Evolutionary conservation across 2,113 vertebrate species (phyloP), one percentile per base, ranked within the genome.

Genomic region (Willisornis vidua): DNA sequence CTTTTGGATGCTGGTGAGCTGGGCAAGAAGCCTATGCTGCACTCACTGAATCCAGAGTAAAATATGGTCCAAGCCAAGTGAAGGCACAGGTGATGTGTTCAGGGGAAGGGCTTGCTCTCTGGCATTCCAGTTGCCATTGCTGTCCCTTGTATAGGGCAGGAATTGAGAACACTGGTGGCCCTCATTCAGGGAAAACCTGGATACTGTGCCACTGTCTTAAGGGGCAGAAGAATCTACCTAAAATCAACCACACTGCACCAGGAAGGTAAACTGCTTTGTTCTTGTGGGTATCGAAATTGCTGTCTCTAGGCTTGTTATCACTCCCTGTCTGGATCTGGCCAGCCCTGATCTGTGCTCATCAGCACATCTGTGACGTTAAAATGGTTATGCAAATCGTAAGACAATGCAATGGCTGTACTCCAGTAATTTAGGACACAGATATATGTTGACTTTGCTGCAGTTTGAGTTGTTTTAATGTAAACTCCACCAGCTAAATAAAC

Each of bases 181-280:
- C 25, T 85, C 4, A 29, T 19, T 7, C 51, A 15, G 2, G 35
- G 26, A 35, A 92, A 90, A 26, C 55, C 29, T 80, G 61, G 28
- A 20, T 79, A 14, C 8, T 84, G 14, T 3, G 48, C 18, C n/a
- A 22, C 1, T 35, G 49, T 80, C 16, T 71, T 67, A 7, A 1
- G 1, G 31, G 12, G 10, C 73, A 7, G 8, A 71, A 62, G 63
- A 90, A 81, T n/a, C 18, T 74, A 9, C 12, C 4, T 29, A 29
- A 63, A 52, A 46, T 74, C 54, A 63, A 62, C 7, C 13, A 31
- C 3, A 1, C 16, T 0, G 0, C 25, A 88, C 41, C 58, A 73
- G 43, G 19, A 80, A 80, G 52, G 18, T 0, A 1, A 76, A 19
- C 28, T 67, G 63, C 39, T 85, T 62, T 29, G 12, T 15, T 33